These are phyloP conservation scores for Ciconia boyciana DNA, from an alignment of 2,113 vertebrate species.

Conservation along the genomic window DNA sequence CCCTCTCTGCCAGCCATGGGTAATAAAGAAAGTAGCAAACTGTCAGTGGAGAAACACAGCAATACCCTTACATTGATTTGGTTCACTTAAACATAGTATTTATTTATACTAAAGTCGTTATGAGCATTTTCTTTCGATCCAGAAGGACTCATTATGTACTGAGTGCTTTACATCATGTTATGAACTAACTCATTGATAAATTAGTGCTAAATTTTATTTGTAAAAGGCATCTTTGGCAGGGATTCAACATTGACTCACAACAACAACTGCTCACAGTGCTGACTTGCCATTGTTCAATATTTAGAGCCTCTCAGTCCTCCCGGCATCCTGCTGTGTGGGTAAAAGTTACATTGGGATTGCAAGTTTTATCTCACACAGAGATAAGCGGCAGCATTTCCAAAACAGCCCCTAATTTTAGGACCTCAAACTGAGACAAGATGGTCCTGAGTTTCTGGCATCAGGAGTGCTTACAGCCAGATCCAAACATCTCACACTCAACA, in stretches of 20 bases:
- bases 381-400: not conserved
- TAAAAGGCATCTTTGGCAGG: conserved; percentile 42
- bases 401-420: not conserved
- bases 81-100: not conserved
- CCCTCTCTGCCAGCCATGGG: not conserved
- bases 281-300: conserved; percentile 2
- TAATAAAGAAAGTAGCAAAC: not conserved
- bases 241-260: conserved; percentile 23
- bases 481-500: not conserved
- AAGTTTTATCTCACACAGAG: not conserved
- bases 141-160: not conserved
- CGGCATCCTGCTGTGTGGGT: not conserved
- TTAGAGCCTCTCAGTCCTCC: not conserved
- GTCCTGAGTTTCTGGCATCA: not conserved
- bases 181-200: conserved; percentile 28
- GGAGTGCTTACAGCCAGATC: not conserved
- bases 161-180: conserved; percentile 16
- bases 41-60: not conserved
- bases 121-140: not conserved
- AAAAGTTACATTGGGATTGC: not conserved
- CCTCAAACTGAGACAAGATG: not conserved
- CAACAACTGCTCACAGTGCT: not conserved
- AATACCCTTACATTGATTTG: not conserved
- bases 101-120: not conserved
- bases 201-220: conserved; percentile 29